phyloP scores from a whole-genome alignment of 2,113 vertebrate genomes.

The Eudyptes chrysolophus region DNA sequence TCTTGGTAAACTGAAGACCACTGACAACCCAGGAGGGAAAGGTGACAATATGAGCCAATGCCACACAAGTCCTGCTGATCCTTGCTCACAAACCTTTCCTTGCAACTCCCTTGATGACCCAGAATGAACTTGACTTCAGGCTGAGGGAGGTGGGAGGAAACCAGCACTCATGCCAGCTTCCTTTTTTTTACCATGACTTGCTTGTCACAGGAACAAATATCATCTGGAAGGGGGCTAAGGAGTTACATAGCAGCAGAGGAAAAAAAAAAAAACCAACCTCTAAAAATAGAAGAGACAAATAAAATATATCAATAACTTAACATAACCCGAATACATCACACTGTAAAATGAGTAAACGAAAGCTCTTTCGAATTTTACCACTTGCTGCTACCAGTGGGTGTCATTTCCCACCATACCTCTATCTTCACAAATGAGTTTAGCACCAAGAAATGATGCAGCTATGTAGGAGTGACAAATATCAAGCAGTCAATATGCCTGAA shows the following conservation, averaged over 20 bases:
- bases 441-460: background rate
- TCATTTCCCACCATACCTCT: slow-evolving; percentile 19
- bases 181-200: background rate
- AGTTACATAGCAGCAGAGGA: background rate
- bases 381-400: slow-evolving; percentile 11
- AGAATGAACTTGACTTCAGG: background rate
- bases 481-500: background rate
- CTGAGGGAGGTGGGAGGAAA: background rate
- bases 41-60: background rate
- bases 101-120: background rate
- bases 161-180: background rate
- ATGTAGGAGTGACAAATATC: slow-evolving; percentile 17
- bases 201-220: slow-evolving; percentile 11
- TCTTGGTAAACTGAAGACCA: background rate
- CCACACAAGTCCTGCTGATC: background rate
- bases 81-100: background rate
- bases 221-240: background rate
- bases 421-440: slow-evolving; percentile 14
- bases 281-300: background rate
- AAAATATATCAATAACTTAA: slow-evolving; percentile 17
- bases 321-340: background rate
- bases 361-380: background rate
- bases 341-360: background rate
- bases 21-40: background rate
- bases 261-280: background rate